phyloP scores from a whole-genome alignment of 1,140 invertebrate species.

The Lordiphosa clarofinis region DNA sequence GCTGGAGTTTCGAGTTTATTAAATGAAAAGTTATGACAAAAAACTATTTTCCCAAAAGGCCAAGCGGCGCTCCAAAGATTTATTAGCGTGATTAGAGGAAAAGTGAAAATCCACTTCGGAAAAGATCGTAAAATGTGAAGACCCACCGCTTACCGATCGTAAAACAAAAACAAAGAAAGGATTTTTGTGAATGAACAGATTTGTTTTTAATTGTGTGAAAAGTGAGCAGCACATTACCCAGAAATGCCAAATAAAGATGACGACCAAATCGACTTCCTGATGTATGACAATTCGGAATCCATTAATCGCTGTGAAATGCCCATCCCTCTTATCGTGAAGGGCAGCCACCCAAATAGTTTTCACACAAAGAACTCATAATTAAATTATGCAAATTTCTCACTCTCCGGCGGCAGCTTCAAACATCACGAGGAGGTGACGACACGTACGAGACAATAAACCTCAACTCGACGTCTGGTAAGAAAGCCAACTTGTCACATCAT shows the following conservation, averaged over 20 bases:
- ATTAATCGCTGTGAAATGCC: constrained; percentile 52
- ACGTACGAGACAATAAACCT: constrained; percentile 43
- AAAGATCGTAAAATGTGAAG: constrained; percentile 31
- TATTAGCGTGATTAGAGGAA: constrained; percentile 40
- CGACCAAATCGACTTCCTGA: constrained; percentile 44
- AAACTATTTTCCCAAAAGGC: constrained; percentile 27
- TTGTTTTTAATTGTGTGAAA: constrained; percentile 64
- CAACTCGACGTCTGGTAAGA: constrained; percentile 14
- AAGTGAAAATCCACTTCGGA: constrained; percentile 58
- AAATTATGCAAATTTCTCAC: constrained; percentile 69
- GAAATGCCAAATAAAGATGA: constrained; percentile 1
- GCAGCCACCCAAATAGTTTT: constrained; percentile 67
- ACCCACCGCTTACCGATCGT: constrained; percentile 26
- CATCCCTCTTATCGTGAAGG: constrained; percentile 62
- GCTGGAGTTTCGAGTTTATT: constrained; percentile 58
- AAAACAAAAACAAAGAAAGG: constrained; percentile 24
- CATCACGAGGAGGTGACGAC: background rate
- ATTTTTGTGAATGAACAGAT: constrained; percentile 57
- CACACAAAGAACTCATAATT: constrained; percentile 71
- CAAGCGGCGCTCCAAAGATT: constrained; percentile 35
- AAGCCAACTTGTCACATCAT: constrained; percentile 51
- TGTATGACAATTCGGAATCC: constrained; percentile 47
- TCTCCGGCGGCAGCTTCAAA: constrained; percentile 62
- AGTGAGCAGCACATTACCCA: constrained; percentile 15
- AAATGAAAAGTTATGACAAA: constrained; percentile 73